phyloP scores from a whole-genome alignment of 2,113 vertebrate species.

The Scortum barcoo region DNA sequence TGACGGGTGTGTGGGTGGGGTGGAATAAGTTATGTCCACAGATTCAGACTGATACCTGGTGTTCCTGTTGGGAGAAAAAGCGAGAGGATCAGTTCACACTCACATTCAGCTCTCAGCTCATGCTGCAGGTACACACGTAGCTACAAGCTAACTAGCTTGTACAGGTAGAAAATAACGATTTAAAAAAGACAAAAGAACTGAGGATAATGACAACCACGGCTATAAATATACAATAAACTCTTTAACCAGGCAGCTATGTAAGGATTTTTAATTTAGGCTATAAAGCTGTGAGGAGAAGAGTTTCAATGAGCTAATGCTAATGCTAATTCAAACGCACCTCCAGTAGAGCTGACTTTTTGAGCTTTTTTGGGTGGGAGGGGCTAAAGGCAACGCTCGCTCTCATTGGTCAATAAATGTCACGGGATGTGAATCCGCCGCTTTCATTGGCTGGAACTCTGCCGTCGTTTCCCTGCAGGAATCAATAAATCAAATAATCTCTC shows the following conservation, averaged over 20 bases:
- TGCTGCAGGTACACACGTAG: too few relatives aligned
- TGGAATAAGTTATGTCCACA: not conserved
- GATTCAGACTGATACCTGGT: not conserved
- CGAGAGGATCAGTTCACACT: not conserved
- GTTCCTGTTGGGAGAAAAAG: not conserved
- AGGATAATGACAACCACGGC: not conserved
- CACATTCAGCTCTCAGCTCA: not conserved
- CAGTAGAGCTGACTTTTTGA: rapidly evolving
- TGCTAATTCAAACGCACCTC: constrained; percentile 20
- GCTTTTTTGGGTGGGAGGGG: constrained; percentile 3
- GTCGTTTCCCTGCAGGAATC: not conserved
- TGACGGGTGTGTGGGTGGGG: constrained; percentile 26
- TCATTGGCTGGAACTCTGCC: constrained; percentile 34
- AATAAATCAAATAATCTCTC: too few relatives aligned
- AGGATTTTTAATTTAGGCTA: not conserved
- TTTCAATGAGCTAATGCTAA: not conserved
- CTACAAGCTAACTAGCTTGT: constrained; percentile 19
- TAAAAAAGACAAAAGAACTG: too few relatives aligned
- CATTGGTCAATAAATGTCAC: constrained; percentile 38
- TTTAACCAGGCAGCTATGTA: too few relatives aligned
- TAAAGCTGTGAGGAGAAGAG: not conserved
- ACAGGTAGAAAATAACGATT: not conserved
- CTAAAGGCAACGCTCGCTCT: not conserved
- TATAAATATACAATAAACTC: not conserved
- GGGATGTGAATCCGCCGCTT: not conserved